A percentile compares a stretch with the other conserved stretches of the same genome.
Evolutionary conservation across 1,140 invertebrate species (phyloP).

Genomic region (Diachasma alloeum): DNA sequence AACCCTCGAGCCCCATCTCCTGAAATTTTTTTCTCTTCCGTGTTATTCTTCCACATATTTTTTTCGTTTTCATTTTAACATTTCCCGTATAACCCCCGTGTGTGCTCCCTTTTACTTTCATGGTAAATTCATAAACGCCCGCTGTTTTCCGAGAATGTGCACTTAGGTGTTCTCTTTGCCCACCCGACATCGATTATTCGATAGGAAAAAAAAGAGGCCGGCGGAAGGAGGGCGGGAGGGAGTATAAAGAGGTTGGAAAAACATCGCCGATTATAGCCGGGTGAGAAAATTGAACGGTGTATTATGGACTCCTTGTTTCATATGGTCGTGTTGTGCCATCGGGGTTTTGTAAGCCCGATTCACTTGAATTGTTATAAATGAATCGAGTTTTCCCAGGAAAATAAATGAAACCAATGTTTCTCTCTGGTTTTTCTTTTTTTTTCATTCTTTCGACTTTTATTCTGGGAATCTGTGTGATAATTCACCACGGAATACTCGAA

Average conservation of each 20-base stretch:
- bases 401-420: too few relatives aligned
- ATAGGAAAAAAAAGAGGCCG: slow-evolving; percentile 11
- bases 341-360: too few relatives aligned
- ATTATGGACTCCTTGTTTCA: background rate
- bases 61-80: slow-evolving; percentile 2
- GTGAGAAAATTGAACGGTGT: slow-evolving; percentile 11
- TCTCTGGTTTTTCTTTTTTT: too few relatives aligned
- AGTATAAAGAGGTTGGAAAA: background rate
- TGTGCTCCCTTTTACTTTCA: slow-evolving; percentile 19
- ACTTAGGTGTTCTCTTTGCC: slow-evolving; percentile 13
- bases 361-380: too few relatives aligned
- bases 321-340: background rate
- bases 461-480: too few relatives aligned
- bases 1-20: background rate
- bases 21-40: slow-evolving; percentile 1
- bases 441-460: too few relatives aligned
- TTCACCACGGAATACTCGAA: too few relatives aligned
- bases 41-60: slow-evolving; percentile 18
- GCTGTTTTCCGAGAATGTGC: slow-evolving; percentile 23
- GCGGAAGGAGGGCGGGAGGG: background rate
- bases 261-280: slow-evolving; percentile 5
- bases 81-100: background rate
- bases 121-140: slow-evolving; percentile 33
- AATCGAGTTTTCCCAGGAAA: too few relatives aligned
- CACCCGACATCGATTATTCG: slow-evolving; percentile 21